phyloP scores from a whole-genome alignment of 2,888 invertebrate genomes.

The Eupithecia pulchellata region DNA sequence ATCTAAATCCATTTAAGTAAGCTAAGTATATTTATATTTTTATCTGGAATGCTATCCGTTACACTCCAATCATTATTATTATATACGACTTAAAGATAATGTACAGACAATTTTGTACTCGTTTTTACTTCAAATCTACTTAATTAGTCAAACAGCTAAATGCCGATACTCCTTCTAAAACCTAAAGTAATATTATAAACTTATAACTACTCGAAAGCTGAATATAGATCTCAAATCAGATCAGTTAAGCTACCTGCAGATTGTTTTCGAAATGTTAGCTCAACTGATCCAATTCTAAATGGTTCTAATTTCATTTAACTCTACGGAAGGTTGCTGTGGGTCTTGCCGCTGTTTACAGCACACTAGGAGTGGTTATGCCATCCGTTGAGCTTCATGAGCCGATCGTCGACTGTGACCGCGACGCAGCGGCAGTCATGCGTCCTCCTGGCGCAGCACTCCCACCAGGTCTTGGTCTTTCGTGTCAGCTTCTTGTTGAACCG shows the following conservation, averaged over 20 bases:
- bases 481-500: constrained; percentile 71
- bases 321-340: not conserved
- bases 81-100: not conserved
- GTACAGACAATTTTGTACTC: not conserved
- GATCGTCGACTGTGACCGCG: constrained; percentile 69
- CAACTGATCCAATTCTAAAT: no score
- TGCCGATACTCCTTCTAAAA: not conserved
- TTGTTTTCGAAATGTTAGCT: no score
- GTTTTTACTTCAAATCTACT: not conserved
- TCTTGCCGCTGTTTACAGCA: not conserved
- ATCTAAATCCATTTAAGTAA: not conserved
- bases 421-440: constrained; percentile 65
- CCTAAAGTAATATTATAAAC: not conserved
- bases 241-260: no score
- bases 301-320: no score
- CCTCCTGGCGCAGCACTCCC: constrained; percentile 75
- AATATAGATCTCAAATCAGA: not conserved
- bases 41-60: no score
- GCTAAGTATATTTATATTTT: no score
- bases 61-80: not conserved
- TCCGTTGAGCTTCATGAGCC: constrained; percentile 69
- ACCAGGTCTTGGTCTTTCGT: constrained; percentile 72
- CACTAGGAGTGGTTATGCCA: constrained; percentile 70
- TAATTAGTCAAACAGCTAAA: not conserved
- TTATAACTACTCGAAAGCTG: not conserved